Evolutionary conservation across 2,797 vertebrate genomes (phyloP).

Genomic region (Lepilemur ruficaudatus): DNA sequence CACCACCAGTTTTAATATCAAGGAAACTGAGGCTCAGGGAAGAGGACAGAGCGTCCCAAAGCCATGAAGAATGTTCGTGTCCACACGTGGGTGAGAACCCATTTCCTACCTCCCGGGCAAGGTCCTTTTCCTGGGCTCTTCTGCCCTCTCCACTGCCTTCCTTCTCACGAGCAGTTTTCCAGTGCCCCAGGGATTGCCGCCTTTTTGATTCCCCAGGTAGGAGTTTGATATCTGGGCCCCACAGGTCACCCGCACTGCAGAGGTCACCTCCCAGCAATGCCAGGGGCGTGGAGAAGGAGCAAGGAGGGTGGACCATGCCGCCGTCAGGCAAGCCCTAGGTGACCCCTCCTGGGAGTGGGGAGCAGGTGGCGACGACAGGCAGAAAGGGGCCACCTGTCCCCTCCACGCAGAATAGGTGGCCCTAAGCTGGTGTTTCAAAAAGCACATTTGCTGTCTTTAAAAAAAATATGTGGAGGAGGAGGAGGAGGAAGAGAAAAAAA

Average conservation of each 20-base stretch:
- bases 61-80: neutral
- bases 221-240: neutral
- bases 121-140: neutral
- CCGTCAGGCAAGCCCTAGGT: neutral
- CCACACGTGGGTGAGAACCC: neutral
- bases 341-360: neutral
- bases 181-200: neutral
- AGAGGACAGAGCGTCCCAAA: neutral
- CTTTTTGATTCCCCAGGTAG: neutral
- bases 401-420: neutral
- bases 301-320: fast-evolving
- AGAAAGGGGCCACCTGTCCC: neutral
- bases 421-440: constrained; percentile 50
- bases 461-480: constrained; percentile 16
- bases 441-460: constrained; percentile 55
- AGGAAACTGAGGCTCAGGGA: neutral
- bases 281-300: neutral
- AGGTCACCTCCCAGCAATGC: neutral
- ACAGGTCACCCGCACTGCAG: neutral
- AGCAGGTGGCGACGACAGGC: neutral
- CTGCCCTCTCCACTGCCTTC: neutral
- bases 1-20: neutral
- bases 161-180: neutral
- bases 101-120: neutral
- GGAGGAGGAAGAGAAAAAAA: constrained; percentile 1